Evolutionary conservation across 2,888 invertebrate genomes (phyloP).

Genomic region (Ophion slaviceki): DNA sequence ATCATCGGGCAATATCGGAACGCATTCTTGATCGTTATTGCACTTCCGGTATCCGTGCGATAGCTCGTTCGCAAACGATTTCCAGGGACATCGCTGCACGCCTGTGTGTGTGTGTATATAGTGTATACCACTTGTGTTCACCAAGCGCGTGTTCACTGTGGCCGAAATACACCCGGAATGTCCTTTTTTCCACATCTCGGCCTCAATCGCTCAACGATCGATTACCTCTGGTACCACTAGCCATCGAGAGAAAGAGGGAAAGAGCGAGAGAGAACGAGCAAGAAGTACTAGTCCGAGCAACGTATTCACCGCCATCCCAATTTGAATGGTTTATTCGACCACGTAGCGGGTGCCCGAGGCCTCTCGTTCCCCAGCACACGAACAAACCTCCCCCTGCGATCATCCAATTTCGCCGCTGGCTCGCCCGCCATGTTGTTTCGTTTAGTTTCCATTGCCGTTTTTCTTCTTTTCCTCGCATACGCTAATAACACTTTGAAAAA

Average conservation of each 20-base stretch:
- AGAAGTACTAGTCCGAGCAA: slow-evolving; percentile 24
- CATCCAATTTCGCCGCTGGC: slow-evolving; percentile 31
- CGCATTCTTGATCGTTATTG: slow-evolving; percentile 45
- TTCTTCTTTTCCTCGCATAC: background rate
- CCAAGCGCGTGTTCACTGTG: slow-evolving; percentile 14
- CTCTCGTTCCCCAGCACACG: slow-evolving; percentile 22
- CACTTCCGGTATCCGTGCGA: slow-evolving; percentile 32
- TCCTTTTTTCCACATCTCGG: slow-evolving; percentile 38
- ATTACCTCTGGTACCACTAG: slow-evolving; percentile 48
- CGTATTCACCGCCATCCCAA: slow-evolving; percentile 30
- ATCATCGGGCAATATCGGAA: slow-evolving; percentile 53
- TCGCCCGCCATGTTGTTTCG: background rate
- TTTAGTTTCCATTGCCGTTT: background rate
- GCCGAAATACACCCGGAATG: slow-evolving; percentile 14
- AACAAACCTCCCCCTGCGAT: slow-evolving; percentile 9
- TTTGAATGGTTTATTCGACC: slow-evolving; percentile 59
- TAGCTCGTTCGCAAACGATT: slow-evolving; percentile 43
- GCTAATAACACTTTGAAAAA: background rate
- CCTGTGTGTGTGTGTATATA: background rate
- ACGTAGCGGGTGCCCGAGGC: slow-evolving; percentile 6
- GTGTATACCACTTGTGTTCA: slow-evolving; percentile 29
- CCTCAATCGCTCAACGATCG: slow-evolving; percentile 64
- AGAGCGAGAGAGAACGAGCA: background rate
- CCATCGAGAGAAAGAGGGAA: background rate
- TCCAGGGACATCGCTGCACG: slow-evolving; percentile 39